These are phyloP conservation scores for Mercenaria mercenaria DNA, from an alignment of 1,140 invertebrate species.

Conservation along the genomic window DNA sequence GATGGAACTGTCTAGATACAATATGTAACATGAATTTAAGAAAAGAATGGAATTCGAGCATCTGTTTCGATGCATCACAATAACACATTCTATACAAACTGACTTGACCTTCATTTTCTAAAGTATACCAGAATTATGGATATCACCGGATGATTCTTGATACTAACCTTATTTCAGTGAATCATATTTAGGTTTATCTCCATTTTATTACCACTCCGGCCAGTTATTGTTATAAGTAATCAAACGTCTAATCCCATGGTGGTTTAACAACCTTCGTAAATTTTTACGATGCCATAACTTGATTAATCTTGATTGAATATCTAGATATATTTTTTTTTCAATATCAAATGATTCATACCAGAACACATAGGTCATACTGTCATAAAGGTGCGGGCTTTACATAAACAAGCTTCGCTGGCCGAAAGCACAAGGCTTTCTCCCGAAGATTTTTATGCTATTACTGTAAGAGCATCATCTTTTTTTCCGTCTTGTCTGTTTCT, in stretches of 20 bases:
- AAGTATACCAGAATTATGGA: too few relatives aligned
- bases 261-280: not conserved
- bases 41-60: too few relatives aligned
- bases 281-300: conserved; percentile 8
- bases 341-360: not conserved
- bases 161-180: not conserved
- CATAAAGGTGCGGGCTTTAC: not conserved
- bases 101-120: too few relatives aligned
- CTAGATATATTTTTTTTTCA: not conserved
- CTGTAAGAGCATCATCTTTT: not conserved
- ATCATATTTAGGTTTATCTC: conserved; percentile 7
- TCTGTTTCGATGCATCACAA: too few relatives aligned
- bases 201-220: not conserved
- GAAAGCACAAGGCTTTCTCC: not conserved
- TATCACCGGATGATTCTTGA: too few relatives aligned
- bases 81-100: too few relatives aligned
- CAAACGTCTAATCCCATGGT: not conserved
- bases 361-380: not conserved
- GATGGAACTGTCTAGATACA: too few relatives aligned
- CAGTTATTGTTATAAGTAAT: not conserved
- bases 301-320: conserved; percentile 25
- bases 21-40: too few relatives aligned
- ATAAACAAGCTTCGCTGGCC: not conserved
- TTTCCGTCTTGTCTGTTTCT: not conserved
- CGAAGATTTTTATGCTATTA: too few relatives aligned